Conservation (phyloP, 2,113 vertebrate species). For the Sinosuthora webbiana region DNA sequence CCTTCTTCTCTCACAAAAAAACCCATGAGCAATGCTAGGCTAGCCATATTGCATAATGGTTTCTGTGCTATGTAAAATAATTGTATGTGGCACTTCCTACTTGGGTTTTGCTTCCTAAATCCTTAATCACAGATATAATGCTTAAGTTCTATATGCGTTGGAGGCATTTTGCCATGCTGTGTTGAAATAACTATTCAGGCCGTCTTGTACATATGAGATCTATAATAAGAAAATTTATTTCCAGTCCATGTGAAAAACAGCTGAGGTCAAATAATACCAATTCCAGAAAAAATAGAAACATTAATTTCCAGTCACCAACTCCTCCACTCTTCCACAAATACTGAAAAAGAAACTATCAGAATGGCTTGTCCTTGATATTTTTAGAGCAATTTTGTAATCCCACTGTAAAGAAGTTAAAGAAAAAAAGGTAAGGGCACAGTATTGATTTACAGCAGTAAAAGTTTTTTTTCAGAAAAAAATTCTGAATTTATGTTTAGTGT, state of each 20-base stretch:
- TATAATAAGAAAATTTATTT: conserved; percentile 18
- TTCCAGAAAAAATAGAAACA: conserved; percentile 8
- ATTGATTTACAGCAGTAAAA: neutral
- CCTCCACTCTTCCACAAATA: neutral
- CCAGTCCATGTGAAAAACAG: neutral
- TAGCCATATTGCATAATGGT: conserved; percentile 55
- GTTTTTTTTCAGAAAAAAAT: neutral
- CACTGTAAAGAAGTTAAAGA: neutral
- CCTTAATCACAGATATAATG: conserved; percentile 56
- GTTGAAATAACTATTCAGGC: conserved; percentile 42
- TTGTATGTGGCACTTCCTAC: conserved; percentile 22
- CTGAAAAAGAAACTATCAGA: neutral
- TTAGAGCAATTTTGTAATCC: neutral
- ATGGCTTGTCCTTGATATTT: neutral
- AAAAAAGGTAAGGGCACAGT: neutral
- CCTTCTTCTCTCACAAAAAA: conserved; percentile 21
- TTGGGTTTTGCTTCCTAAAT: conserved; percentile 54
- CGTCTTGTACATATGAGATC: neutral
- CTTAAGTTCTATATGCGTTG: conserved; percentile 10
- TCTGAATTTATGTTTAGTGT: neutral
- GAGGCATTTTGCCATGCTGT: conserved; percentile 40
- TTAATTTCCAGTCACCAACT: neutral
- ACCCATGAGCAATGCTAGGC: neutral
- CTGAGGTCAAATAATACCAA: conserved; percentile 6
- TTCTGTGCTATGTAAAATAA: conserved; percentile 39